These are phyloP conservation scores for Nymphalis urticae DNA, from an alignment of 2,888 invertebrate species.

Conservation along the genomic window DNA sequence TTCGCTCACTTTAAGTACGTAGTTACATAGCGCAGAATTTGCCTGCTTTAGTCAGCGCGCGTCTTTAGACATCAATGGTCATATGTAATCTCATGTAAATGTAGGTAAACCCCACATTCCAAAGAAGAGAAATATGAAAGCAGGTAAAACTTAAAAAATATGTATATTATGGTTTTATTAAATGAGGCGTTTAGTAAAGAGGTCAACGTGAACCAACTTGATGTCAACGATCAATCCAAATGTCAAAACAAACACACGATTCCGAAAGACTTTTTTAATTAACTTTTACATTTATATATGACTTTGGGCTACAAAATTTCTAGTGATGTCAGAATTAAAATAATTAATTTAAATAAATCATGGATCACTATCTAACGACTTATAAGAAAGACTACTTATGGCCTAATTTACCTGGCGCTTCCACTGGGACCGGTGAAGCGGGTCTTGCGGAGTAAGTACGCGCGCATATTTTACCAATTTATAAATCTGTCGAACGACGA, in stretches of 20 bases:
- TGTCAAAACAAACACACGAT: constrained; percentile 30
- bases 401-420: constrained; percentile 72
- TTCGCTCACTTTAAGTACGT: too few relatives aligned
- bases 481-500: too few relatives aligned
- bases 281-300: background rate
- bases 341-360: constrained; percentile 19
- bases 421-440: constrained; percentile 40
- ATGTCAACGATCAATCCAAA: constrained; percentile 19
- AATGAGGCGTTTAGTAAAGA: background rate
- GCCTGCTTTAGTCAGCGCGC: too few relatives aligned
- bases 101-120: too few relatives aligned
- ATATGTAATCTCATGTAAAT: too few relatives aligned
- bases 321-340: constrained; percentile 40
- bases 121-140: too few relatives aligned
- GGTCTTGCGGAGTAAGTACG: constrained; percentile 53
- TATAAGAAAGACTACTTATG: constrained; percentile 84
- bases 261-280: background rate
- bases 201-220: constrained; percentile 5
- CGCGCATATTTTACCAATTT: too few relatives aligned
- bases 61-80: too few relatives aligned
- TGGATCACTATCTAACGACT: constrained; percentile 84
- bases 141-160: too few relatives aligned
- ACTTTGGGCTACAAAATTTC: constrained; percentile 4
- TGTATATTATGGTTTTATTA: background rate
- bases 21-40: too few relatives aligned